Percentiles rank a stretch among this genome's conserved stretches.
Conservation (phyloP, 2,113 vertebrate species). For the Odocoileus virginianus region DNA sequence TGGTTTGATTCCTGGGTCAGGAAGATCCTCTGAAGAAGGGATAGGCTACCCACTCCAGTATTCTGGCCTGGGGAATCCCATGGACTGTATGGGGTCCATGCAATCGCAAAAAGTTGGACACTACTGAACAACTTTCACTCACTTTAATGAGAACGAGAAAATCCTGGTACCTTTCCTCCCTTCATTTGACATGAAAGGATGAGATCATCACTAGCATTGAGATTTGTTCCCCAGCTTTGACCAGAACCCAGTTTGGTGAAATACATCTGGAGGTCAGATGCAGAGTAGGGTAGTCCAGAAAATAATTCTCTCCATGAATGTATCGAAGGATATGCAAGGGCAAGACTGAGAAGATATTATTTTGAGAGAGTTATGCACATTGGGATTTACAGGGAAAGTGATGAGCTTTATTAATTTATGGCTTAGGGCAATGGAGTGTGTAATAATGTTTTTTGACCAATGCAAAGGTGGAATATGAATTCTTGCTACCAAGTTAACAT, state of each 20-base stretch:
- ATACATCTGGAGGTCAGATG: constrained; percentile 49
- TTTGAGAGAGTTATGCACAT: neutral
- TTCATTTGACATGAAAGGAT: neutral
- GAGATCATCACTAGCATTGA: neutral
- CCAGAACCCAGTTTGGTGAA: neutral
- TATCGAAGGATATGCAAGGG: constrained; percentile 10
- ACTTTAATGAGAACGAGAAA: neutral
- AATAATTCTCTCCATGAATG: neutral
- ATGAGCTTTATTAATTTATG: constrained; percentile 62
- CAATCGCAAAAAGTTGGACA: neutral
- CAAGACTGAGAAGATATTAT: neutral
- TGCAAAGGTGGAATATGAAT: constrained; percentile 46
- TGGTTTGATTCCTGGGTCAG: neutral
- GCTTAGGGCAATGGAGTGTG: constrained; percentile 62
- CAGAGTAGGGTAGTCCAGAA: neutral
- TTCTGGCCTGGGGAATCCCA: neutral
- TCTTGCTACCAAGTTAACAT: constrained; percentile 33
- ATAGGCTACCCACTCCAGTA: neutral
- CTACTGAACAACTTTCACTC: neutral
- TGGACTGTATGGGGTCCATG: neutral
- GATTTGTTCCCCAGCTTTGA: neutral
- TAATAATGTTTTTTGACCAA: constrained; percentile 66
- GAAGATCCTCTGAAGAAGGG: neutral
- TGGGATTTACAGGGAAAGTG: constrained; percentile 51
- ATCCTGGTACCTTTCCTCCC: neutral